These are phyloP conservation scores for Polyergus mexicanus DNA, from an alignment of 1,140 invertebrate genomes.

Conservation along the genomic window DNA sequence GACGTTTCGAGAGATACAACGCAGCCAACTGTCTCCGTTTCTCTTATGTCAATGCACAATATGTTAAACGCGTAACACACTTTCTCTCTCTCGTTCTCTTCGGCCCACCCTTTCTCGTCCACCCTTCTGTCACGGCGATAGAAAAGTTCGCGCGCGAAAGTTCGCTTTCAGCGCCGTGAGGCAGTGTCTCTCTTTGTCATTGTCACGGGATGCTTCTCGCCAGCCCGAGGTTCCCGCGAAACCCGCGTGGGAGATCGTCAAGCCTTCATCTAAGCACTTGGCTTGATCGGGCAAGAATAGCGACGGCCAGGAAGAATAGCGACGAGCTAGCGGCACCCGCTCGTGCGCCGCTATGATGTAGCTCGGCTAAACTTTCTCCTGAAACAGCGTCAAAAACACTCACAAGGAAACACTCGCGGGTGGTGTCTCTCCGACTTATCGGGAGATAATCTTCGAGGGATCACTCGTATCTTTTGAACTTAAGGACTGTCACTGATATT, in stretches of 20 bases:
- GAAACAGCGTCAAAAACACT: constrained; percentile 83
- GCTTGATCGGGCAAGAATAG: constrained; percentile 53
- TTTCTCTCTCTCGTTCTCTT: constrained; percentile 11
- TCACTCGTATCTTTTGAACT: background rate
- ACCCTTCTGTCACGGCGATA: constrained; percentile 50
- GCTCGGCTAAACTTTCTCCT: constrained; percentile 89
- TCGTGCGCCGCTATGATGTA: constrained; percentile 86
- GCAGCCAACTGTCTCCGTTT: constrained; percentile 51
- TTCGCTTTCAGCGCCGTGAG: background rate
- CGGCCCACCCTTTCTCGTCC: constrained; percentile 18
- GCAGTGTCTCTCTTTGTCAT: constrained; percentile 14
- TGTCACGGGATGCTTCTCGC: constrained; percentile 3
- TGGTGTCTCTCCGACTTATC: background rate
- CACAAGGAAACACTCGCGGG: constrained; percentile 72
- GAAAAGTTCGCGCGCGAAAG: constrained; percentile 62
- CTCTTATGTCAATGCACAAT: constrained; percentile 31
- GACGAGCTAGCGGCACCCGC: constrained; percentile 28
- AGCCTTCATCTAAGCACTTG: constrained; percentile 77
- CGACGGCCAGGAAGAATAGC: constrained; percentile 64
- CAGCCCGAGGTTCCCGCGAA: constrained; percentile 1
- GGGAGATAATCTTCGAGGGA: background rate
- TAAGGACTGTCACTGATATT: background rate
- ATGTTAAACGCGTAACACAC: constrained; percentile 41
- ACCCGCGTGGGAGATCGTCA: constrained; percentile 35
- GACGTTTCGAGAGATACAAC: constrained; percentile 22